Base-by-base conservation (phyloP, 2,797 vertebrate species). In the Sebastiscus tertius region DNA sequence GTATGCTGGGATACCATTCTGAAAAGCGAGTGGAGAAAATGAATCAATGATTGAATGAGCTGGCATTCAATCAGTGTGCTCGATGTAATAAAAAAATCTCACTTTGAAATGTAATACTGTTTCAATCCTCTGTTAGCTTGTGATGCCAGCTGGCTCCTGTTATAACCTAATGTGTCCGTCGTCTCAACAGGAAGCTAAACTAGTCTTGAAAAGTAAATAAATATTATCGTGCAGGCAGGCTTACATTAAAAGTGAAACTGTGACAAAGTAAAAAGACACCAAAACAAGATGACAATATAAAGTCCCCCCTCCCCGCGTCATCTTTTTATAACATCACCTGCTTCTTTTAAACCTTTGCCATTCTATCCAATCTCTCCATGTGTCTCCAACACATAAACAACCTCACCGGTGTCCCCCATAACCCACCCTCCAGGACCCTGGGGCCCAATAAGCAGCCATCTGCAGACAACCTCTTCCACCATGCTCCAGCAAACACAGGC, bases 391-490 rank as follows among this genome's bases (percentile, higher is more conserved):
- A 91, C 74, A 88, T 63, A 90, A 88, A 90, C 75, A 82, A 88
- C 79, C 84, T 82, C 86, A 78, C 74, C 4, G 58, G 84, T 87
- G 90, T 92, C 91, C 91, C 89, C 79, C 39, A 77, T 76, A 84
- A 87, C 83, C 84, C 84, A 62, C 83, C 87, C 84, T 82, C 46
- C 79, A 79, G 86, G 88, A 91, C 96, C 95, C 94, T 87, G 76
- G 95, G 93, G 95, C 88, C 95, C 95, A 96, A 96, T 96, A 96
- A 96, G 94, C 95, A 94, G 92, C 93, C 95, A 95, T 94, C 94
- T 95, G 95, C 92, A 95, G 94, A 95, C 94, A 95, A 91, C 91
- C 93, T 90, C 89, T 88, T 85, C 84, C 88, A 93, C 78, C 88
- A 92, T 73, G 91, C 95, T 95, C 83, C 88, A 92, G 79, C 87